phyloP scores from a whole-genome alignment of 2,888 invertebrate species.

The Campaea margaritaria region DNA sequence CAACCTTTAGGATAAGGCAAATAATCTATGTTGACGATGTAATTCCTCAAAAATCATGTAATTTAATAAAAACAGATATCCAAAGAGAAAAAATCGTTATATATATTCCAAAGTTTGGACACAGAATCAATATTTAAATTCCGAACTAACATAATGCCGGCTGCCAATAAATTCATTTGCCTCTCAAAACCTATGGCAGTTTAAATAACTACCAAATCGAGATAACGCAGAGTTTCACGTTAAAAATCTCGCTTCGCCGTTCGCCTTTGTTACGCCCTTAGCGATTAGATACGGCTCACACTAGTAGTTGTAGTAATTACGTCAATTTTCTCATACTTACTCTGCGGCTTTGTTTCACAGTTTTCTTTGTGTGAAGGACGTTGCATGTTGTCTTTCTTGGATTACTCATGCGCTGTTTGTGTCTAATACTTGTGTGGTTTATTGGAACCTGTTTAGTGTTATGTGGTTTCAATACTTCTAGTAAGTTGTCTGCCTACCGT shows the following conservation, averaged over 20 bases:
- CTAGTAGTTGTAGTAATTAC: conserved; percentile 27
- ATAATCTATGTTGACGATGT: no score
- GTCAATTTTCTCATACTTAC: conserved; percentile 29
- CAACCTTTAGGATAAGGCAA: no score
- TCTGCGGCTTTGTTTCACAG: conserved; percentile 31
- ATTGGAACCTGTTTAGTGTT: not conserved
- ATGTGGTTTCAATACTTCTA: no score
- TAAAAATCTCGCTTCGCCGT: conserved; percentile 13
- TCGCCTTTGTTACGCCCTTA: conserved; percentile 26
- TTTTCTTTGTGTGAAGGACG: conserved; percentile 41
- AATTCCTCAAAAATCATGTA: no score
- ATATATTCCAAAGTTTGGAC: no score
- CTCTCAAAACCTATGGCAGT: not conserved
- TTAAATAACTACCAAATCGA: not conserved
- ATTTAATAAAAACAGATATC: no score
- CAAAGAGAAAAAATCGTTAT: no score
- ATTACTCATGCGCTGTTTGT: conserved; percentile 12
- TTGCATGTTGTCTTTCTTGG: conserved; percentile 24
- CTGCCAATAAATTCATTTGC: no score
- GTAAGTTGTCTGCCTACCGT: no score
- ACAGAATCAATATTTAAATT: no score
- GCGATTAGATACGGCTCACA: conserved; percentile 27
- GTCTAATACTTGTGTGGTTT: not conserved
- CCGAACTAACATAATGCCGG: no score
- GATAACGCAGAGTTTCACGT: not conserved